Percentiles rank a stretch among this genome's conserved stretches.
Evolutionary conservation across 2,797 vertebrate species (phyloP).

Genomic region (Anolis apletophallus): DNA sequence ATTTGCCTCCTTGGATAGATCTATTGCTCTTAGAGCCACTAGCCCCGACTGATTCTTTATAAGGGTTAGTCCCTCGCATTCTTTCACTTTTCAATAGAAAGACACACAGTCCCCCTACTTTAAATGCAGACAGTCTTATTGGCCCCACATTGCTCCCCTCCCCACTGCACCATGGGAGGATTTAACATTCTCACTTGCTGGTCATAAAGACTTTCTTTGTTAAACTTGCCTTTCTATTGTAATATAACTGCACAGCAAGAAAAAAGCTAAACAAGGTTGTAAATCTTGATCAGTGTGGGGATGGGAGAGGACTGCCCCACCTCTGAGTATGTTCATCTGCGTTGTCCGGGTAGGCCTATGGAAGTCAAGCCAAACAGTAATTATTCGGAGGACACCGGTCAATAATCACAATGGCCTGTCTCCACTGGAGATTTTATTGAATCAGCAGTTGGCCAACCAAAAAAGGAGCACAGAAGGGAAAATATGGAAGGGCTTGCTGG

Average conservation of each 20-base stretch:
- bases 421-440: conserved; percentile 31
- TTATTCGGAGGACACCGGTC: conserved; percentile 28
- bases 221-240: not conserved
- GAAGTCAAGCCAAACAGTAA: conserved; percentile 30
- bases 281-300: no score
- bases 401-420: conserved; percentile 36
- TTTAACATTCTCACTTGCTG: not conserved
- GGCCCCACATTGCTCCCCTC: not conserved
- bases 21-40: no score
- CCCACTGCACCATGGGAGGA: not conserved
- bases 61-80: not conserved
- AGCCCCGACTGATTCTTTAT: no score
- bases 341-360: not conserved
- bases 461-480: conserved; percentile 13
- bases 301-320: not conserved
- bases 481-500: not conserved
- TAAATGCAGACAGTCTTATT: not conserved
- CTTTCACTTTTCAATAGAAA: not conserved
- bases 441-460: conserved; percentile 33
- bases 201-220: not conserved
- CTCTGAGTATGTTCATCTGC: not conserved
- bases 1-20: no score
- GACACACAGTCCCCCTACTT: not conserved
- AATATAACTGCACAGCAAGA: conserved; percentile 9
- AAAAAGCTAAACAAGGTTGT: not conserved